A percentile compares a stretch with the other conserved stretches of the same genome.
Evolutionary conservation across 2,797 vertebrate genomes (phyloP).

Genomic region (Perodicticus potto): DNA sequence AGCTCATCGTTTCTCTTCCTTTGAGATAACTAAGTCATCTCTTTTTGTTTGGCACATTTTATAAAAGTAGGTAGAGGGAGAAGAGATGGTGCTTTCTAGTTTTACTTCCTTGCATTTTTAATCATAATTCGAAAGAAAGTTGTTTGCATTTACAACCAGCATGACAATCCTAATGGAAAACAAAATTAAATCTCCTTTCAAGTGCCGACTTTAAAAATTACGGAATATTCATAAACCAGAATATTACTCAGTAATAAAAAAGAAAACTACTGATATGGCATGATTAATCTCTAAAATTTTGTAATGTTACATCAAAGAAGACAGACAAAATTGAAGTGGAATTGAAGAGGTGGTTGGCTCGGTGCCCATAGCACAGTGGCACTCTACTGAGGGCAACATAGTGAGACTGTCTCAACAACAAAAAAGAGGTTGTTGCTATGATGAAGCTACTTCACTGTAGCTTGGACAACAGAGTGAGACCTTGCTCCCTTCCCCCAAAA

Average conservation of each 20-base stretch:
- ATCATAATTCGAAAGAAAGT: not conserved
- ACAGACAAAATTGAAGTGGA: not conserved
- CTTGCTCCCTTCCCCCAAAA: too few species aligned
- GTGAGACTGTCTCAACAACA: too few species aligned
- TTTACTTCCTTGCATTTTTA: slow-evolving; percentile 25
- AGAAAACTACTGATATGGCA: not conserved
- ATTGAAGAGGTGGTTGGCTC: not conserved
- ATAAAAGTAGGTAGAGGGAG: slow-evolving; percentile 23
- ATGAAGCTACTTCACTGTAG: not conserved
- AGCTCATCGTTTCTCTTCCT: not conserved
- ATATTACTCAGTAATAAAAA: not conserved
- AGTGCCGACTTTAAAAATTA: not conserved
- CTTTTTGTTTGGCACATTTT: not conserved
- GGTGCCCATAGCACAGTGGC: too few species aligned
- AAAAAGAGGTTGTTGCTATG: not conserved
- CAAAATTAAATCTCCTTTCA: not conserved
- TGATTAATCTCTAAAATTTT: not conserved
- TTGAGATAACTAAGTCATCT: not conserved
- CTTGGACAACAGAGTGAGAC: too few species aligned
- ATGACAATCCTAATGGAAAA: slow-evolving; percentile 12
- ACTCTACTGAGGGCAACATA: too few species aligned
- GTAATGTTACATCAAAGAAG: not conserved
- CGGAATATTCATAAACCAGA: not conserved
- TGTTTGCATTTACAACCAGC: not conserved
- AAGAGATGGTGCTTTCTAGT: not conserved